Evolutionary conservation across 2,113 vertebrate species (phyloP).

Genomic region (Dolichallabes microphthalmus): DNA sequence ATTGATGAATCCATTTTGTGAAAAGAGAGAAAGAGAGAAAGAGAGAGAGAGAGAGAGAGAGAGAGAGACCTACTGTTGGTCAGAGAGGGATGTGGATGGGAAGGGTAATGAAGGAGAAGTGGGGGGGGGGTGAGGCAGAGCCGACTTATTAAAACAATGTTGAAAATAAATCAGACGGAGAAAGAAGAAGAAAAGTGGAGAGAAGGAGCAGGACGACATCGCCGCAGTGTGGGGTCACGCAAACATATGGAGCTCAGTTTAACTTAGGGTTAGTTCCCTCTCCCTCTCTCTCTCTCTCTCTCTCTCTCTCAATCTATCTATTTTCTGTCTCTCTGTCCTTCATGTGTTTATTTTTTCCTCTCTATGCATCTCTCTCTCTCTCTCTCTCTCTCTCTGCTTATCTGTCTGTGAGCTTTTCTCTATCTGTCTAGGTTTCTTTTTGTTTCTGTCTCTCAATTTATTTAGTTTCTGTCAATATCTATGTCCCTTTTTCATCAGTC

Average conservation of each 20-base stretch:
- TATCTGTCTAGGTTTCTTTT: neutral
- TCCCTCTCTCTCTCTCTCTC: neutral
- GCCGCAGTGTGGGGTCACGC: slow-evolving; percentile 51
- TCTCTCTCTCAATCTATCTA: neutral
- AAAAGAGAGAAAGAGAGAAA: slow-evolving; percentile 33
- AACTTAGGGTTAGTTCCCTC: slow-evolving; percentile 32
- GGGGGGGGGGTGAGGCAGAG: neutral
- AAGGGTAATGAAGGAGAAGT: slow-evolving; percentile 50
- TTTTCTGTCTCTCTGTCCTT: neutral
- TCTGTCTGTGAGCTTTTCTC: no score
- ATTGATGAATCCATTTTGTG: slow-evolving; percentile 51
- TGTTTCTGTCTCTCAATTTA: neutral
- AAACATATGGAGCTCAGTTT: slow-evolving; percentile 50
- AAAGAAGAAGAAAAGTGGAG: neutral
- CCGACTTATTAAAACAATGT: slow-evolving; percentile 54
- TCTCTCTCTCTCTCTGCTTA: neutral
- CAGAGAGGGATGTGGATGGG: slow-evolving; percentile 29
- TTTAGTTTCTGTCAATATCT: no score
- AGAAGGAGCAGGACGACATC: slow-evolving; percentile 31
- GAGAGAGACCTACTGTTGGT: slow-evolving; percentile 44
- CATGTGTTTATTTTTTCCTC: neutral
- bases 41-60: neutral
- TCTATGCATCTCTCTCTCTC: neutral
- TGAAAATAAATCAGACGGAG: slow-evolving; percentile 56
- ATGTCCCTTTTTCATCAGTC: neutral